phyloP scores from a whole-genome alignment of 1,140 invertebrate genomes.

The Megalonaias nervosa region DNA sequence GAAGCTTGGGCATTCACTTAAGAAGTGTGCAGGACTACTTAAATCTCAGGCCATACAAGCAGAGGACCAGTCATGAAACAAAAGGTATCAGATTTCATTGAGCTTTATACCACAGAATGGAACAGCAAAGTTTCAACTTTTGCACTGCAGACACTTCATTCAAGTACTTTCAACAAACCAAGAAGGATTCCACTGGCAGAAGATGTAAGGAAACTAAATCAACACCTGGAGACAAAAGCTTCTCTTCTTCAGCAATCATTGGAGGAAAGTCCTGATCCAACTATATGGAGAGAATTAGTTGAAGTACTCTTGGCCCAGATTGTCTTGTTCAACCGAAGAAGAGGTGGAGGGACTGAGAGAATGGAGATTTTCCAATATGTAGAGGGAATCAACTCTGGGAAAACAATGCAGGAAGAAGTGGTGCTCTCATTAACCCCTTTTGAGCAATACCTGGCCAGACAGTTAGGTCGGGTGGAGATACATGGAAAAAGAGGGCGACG shows the following conservation, averaged over 20 bases:
- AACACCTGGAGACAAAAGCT: conserved; percentile 7
- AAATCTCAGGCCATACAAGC: conserved; percentile 2
- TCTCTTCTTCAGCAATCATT: not conserved
- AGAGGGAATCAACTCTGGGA: not conserved
- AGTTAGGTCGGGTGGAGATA: conserved; percentile 20
- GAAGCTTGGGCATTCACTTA: conserved; percentile 21
- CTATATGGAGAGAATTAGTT: conserved; percentile 14
- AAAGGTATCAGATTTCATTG: conserved; percentile 6
- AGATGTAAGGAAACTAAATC: conserved; percentile 12
- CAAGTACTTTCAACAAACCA: conserved; percentile 20
- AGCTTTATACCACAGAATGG: conserved; percentile 16
- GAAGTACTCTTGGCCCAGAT: conserved; percentile 15
- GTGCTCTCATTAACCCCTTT: not conserved
- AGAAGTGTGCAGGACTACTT: conserved; percentile 23
- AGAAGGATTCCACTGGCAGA: conserved; percentile 17
- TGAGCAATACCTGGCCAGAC: not conserved
- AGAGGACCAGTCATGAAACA: not conserved
- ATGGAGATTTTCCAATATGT: not conserved
- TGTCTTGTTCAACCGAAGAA: conserved; percentile 19
- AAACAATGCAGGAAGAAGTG: not conserved
- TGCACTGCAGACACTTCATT: conserved; percentile 17
- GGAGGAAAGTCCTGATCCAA: not conserved
- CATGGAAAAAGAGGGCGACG: conserved; percentile 18
- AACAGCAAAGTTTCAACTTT: conserved; percentile 9
- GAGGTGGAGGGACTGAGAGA: conserved; percentile 8